Evolutionary conservation across 2,797 vertebrate genomes (phyloP).

Genomic region (Coregonus suidteri): DNA sequence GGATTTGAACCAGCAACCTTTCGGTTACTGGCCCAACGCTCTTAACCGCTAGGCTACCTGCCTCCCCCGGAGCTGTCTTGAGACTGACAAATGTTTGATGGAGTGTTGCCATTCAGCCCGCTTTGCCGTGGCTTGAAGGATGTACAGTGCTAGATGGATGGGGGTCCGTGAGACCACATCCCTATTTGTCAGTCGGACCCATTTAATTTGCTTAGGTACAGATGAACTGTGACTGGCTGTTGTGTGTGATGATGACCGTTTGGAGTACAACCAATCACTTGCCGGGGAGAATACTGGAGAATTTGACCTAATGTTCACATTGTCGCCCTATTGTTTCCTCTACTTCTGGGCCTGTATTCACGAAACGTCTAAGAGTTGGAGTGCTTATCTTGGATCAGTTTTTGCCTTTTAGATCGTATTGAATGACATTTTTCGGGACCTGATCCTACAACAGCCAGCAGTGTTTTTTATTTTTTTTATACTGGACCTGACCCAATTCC

Average conservation of each 20-base stretch:
- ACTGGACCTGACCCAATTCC: background rate
- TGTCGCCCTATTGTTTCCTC: background rate
- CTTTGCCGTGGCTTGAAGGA: constrained; percentile 56
- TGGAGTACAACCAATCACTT: background rate
- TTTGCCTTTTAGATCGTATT: too few relatives aligned
- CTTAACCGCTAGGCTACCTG: too few relatives aligned
- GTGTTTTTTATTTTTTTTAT: background rate
- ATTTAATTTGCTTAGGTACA: constrained; percentile 58
- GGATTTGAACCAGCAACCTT: too few relatives aligned
- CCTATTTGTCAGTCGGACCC: constrained; percentile 63
- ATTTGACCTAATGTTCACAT: constrained; percentile 1
- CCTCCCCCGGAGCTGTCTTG: constrained; percentile 47
- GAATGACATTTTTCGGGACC: too few relatives aligned
- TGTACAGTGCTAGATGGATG: constrained; percentile 66
- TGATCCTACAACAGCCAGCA: background rate
- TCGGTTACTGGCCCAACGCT: too few relatives aligned
- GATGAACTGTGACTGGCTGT: constrained; percentile 12
- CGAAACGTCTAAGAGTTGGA: too few relatives aligned
- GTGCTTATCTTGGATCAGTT: too few relatives aligned
- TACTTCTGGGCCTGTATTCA: background rate
- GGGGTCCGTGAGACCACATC: constrained; percentile 65
- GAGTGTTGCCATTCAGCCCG: constrained; percentile 65
- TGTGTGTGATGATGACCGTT: background rate
- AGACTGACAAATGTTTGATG: constrained; percentile 69
- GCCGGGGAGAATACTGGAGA: background rate